Conservation (phyloP, 2,797 vertebrate species). For the Tamandua tetradactyla region DNA sequence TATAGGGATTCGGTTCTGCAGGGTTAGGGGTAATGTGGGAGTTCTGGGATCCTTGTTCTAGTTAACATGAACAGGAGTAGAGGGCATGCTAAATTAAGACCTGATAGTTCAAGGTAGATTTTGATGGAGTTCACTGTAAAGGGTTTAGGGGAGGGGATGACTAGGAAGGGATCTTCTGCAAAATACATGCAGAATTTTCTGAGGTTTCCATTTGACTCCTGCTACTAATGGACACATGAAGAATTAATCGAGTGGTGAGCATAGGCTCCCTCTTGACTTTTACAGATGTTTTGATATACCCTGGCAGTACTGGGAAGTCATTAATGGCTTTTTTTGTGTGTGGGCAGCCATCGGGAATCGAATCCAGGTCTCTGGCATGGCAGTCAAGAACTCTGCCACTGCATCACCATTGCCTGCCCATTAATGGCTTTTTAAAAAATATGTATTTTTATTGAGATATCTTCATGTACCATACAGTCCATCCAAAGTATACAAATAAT, state of each 20-base stretch:
- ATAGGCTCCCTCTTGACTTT: background rate
- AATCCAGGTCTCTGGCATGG: too few relatives aligned
- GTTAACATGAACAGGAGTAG: background rate
- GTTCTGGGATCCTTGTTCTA: background rate
- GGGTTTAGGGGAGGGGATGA: background rate
- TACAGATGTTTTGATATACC: background rate
- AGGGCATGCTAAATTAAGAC: background rate
- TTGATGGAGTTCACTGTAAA: background rate
- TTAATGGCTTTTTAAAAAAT: too few relatives aligned
- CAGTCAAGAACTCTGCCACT: too few relatives aligned
- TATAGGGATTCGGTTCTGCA: background rate
- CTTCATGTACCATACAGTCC: too few relatives aligned
- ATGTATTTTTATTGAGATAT: too few relatives aligned
- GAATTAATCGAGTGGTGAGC: background rate
- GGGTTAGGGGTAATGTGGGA: background rate
- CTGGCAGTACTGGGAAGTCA: background rate
- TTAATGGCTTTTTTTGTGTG: background rate
- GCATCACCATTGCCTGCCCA: too few relatives aligned
- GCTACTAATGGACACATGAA: background rate
- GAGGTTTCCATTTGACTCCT: background rate
- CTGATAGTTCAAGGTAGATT: background rate
- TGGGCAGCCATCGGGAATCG: too few relatives aligned
- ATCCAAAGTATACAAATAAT: too few relatives aligned
- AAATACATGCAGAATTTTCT: background rate
- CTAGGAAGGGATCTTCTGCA: background rate